These are phyloP conservation scores for Drosophila orena DNA, from an alignment of 1,140 invertebrate species.

Conservation along the genomic window DNA sequence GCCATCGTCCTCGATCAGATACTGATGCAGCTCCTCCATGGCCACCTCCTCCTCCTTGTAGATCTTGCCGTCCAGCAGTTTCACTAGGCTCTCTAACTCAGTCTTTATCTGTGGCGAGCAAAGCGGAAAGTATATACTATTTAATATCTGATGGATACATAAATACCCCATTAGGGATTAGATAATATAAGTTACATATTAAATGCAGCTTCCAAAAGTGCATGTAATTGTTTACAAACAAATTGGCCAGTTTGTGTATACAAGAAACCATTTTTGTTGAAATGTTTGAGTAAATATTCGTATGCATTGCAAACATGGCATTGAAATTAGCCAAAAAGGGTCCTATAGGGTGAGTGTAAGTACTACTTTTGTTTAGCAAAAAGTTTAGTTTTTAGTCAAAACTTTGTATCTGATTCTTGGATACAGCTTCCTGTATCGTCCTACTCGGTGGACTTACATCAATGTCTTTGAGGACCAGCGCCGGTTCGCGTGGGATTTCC, in stretches of 20 bases:
- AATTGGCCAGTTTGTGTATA: background rate
- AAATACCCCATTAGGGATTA: too few species aligned
- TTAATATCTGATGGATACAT: too few species aligned
- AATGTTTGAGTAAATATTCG: background rate
- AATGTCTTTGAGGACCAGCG: constrained; percentile 92
- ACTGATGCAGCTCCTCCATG: constrained; percentile 93
- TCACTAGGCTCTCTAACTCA: constrained; percentile 88
- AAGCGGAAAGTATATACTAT: background rate
- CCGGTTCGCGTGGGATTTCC: constrained; percentile 91
- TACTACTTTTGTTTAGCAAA: too few species aligned
- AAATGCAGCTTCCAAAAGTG: background rate
- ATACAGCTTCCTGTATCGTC: background rate
- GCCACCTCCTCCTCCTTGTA: constrained; percentile 89
- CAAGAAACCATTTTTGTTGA: background rate
- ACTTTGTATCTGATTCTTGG: background rate
- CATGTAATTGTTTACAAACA: constrained; percentile 12
- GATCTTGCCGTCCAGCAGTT: constrained; percentile 88
- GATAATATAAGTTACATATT: background rate
- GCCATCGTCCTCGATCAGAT: constrained; percentile 94
- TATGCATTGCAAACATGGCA: background rate
- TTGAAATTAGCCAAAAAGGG: too few species aligned
- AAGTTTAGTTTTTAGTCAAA: too few species aligned
- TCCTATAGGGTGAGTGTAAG: too few species aligned
- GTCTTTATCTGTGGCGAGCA: constrained; percentile 85
- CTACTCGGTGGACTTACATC: constrained; percentile 87